Evolutionary conservation across 2,888 invertebrate genomes (phyloP).

Genomic region (Caenorhabditis doughertyi): DNA sequence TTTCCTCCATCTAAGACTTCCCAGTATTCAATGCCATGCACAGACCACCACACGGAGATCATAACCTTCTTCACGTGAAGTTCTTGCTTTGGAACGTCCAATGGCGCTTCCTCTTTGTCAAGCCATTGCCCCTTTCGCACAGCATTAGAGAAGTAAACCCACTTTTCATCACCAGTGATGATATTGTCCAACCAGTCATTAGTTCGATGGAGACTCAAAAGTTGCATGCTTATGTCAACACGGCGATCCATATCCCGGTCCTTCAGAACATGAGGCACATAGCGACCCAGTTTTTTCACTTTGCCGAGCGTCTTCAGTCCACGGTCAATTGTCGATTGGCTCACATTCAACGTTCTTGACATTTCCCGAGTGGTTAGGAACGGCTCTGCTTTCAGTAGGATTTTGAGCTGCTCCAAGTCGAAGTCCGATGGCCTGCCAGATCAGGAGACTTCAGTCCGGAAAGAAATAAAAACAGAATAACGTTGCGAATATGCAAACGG

Average conservation of each 20-base stretch:
- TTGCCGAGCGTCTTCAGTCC: neutral
- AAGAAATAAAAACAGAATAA: neutral
- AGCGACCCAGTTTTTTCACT: neutral
- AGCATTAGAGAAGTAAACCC: neutral
- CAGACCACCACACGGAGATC: neutral
- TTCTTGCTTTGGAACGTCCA: neutral
- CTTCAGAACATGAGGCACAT: neutral
- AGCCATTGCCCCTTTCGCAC: neutral
- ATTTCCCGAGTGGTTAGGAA: too few relatives aligned
- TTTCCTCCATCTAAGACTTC: neutral
- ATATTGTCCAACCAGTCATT: neutral
- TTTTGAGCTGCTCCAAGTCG: too few relatives aligned
- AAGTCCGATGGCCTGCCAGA: too few relatives aligned
- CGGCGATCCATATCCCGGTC: neutral
- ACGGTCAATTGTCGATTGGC: neutral
- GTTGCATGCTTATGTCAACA: neutral
- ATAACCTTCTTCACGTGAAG: constrained; percentile 25
- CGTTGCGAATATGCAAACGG: neutral
- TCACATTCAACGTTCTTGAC: too few relatives aligned
- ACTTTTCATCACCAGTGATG: neutral
- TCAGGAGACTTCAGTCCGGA: neutral
- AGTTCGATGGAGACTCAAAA: neutral
- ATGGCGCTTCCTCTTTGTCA: neutral
- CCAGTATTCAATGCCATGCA: neutral
- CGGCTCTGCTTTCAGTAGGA: too few relatives aligned